Evolutionary conservation across 2,888 invertebrate genomes (phyloP).

Genomic region (Cerastoderma edule): DNA sequence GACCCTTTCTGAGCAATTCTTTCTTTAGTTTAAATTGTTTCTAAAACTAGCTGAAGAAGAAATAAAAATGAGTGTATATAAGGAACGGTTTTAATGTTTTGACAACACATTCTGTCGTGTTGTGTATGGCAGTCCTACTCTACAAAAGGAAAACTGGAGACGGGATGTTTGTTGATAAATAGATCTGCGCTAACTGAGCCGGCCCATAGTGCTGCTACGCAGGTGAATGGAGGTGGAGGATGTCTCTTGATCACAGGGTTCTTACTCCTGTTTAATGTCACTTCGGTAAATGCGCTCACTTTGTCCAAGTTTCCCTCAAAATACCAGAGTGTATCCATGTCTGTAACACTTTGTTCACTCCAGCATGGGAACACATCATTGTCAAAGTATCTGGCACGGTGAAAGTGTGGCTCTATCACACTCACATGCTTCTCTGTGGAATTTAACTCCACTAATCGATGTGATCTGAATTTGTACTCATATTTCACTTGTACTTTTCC

Average conservation of each 20-base stretch:
- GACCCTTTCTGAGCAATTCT: not conserved
- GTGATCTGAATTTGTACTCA: constrained; percentile 51
- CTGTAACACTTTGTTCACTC: constrained; percentile 29
- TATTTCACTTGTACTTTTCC: constrained; percentile 29
- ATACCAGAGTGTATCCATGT: constrained; percentile 41
- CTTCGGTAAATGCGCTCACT: constrained; percentile 46
- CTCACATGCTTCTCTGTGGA: constrained; percentile 1
- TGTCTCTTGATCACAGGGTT: constrained; percentile 27
- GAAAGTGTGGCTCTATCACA: constrained; percentile 29
- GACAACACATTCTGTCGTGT: not conserved
- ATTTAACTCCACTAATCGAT: constrained; percentile 9
- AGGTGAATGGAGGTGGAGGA: constrained; percentile 51
- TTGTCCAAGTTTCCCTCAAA: constrained; percentile 46
- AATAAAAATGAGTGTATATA: not conserved
- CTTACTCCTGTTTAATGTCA: constrained; percentile 30
- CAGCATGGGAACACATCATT: constrained; percentile 43
- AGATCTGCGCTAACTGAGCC: constrained; percentile 31
- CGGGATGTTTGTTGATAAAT: constrained; percentile 31
- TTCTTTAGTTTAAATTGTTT: not conserved
- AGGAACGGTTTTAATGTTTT: not conserved
- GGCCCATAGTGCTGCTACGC: constrained; percentile 45
- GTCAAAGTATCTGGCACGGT: constrained; percentile 24
- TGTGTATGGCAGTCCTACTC: not conserved
- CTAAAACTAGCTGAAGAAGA: not conserved
- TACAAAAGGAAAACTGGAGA: constrained; percentile 26